These are phyloP conservation scores for Xylota sylvarum DNA, from an alignment of 2,888 invertebrate species.

Conservation along the genomic window DNA sequence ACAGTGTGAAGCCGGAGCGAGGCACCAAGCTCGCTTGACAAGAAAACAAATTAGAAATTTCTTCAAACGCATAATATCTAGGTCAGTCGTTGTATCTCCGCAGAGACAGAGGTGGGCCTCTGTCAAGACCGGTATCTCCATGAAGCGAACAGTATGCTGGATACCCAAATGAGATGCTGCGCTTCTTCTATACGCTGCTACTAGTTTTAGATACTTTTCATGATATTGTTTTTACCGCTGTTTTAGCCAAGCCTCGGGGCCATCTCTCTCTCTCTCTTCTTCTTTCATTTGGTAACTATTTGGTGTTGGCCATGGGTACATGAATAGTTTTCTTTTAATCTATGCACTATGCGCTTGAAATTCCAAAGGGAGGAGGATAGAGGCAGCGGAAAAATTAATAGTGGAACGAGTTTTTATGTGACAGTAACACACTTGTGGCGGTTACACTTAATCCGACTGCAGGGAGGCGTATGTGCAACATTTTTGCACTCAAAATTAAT, in stretches of 20 bases:
- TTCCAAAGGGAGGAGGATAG: slow-evolving; percentile 24
- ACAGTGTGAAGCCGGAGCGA: slow-evolving; percentile 55
- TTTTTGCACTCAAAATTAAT: slow-evolving; percentile 60
- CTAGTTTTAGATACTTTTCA: slow-evolving; percentile 65
- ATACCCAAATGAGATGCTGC: slow-evolving; percentile 69
- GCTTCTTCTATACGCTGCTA: slow-evolving; percentile 57
- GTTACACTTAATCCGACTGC: slow-evolving; percentile 26
- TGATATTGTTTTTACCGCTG: slow-evolving; percentile 56
- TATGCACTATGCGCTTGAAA: slow-evolving; percentile 40
- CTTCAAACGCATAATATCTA: slow-evolving; percentile 74
- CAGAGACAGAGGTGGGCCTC: slow-evolving; percentile 10
- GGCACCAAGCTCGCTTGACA: slow-evolving; percentile 64
- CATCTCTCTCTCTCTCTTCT: slow-evolving; percentile 11
- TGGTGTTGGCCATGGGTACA: slow-evolving; percentile 28
- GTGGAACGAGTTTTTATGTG: slow-evolving; percentile 69
- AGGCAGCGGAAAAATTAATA: slow-evolving; percentile 12
- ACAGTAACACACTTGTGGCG: slow-evolving; percentile 71
- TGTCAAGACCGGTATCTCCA: slow-evolving; percentile 57
- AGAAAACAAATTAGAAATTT: slow-evolving; percentile 76
- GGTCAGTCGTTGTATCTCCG: slow-evolving; percentile 57
- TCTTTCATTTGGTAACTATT: slow-evolving; percentile 13
- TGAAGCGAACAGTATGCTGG: slow-evolving; percentile 43
- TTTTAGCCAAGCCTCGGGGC: background rate
- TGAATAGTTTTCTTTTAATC: slow-evolving; percentile 47
- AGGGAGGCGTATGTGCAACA: slow-evolving; percentile 66